Evolutionary conservation across 2,888 invertebrate genomes (phyloP), one percentile per base, ranked within the genome.

Genomic region (Cylloceria caligata): DNA sequence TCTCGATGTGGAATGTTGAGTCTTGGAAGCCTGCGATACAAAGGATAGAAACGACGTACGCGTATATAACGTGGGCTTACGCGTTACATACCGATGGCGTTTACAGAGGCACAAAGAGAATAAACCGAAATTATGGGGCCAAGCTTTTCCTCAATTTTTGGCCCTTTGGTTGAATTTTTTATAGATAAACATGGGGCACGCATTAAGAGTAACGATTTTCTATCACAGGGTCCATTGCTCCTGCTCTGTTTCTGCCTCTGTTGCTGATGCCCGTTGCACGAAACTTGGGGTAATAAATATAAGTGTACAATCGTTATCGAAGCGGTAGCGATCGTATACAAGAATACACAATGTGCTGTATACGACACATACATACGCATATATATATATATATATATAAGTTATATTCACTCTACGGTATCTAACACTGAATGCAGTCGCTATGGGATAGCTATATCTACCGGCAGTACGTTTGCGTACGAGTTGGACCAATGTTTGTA

Each of bases 221-320:
- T n/a, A 34, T 57, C 45, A 4, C 39, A 11, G 42, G n/a, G 45
- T 42, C 34, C 47, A 19, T 67, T 13, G 27, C 27, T 19, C 16
- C 13, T n/a, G 11, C 13, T 0, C 45, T 27, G 42, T n/a, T 9
- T 47, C 34, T 42, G 19, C n/a, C 7, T 27, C 7, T 52, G 21
- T 36, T 13, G 9, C 34, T 21, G 16, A 42, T 11, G 24, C 21
- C 13, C 21, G 49, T 62, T 39, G 6, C 19, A 27, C 27, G 74
- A 73, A 57, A 74, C 65, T 74, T 67, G 55, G n/a, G n/a, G n/a
- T 30, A 42, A 55, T 74, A 65, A 55, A 65, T 74, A 67, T 42
- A 42, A 64, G 34, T 27, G 74, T 42, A 2, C 55, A 74, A 74
- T 67, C 65, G 65, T 55, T 65, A 55, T 74, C 42, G 55, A 57